phyloP scores from a whole-genome alignment of 2,797 vertebrate genomes.

The Coregonus sp. region DNA sequence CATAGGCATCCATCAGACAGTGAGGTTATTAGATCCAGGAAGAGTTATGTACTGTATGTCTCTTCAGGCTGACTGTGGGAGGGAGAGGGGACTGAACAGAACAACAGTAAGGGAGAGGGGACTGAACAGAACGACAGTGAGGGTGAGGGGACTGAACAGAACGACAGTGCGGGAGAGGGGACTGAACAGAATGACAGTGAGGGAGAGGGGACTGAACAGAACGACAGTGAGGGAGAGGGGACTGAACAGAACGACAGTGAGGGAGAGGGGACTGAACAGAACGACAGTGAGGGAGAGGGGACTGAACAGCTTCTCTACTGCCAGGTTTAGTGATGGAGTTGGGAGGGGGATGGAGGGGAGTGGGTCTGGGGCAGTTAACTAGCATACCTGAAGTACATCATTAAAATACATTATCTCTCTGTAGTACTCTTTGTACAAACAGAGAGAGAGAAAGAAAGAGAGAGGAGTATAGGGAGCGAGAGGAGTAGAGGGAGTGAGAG shows the following conservation, averaged over 20 bases:
- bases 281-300: neutral
- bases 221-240: too few relatives aligned
- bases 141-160: slow-evolving; percentile 5
- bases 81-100: neutral
- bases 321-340: slow-evolving; percentile 31
- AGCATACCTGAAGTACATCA: too few relatives aligned
- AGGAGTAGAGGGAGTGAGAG: slow-evolving; percentile 25
- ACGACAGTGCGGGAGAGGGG: neutral
- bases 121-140: slow-evolving; percentile 12
- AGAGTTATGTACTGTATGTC: neutral
- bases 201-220: slow-evolving; percentile 8
- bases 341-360: slow-evolving; percentile 22
- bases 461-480: neutral
- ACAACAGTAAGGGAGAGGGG: neutral
- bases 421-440: too few relatives aligned
- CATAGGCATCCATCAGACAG: neutral
- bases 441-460: neutral
- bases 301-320: neutral
- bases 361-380: neutral
- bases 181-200: neutral
- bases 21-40: neutral
- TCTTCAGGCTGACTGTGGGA: neutral
- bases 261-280: slow-evolving; percentile 1
- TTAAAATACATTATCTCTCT: too few relatives aligned
- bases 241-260: too few relatives aligned